These are phyloP conservation scores for Orbicella faveolata DNA, from an alignment of 64 coral and sea anemone species.

Conservation along the genomic window DNA sequence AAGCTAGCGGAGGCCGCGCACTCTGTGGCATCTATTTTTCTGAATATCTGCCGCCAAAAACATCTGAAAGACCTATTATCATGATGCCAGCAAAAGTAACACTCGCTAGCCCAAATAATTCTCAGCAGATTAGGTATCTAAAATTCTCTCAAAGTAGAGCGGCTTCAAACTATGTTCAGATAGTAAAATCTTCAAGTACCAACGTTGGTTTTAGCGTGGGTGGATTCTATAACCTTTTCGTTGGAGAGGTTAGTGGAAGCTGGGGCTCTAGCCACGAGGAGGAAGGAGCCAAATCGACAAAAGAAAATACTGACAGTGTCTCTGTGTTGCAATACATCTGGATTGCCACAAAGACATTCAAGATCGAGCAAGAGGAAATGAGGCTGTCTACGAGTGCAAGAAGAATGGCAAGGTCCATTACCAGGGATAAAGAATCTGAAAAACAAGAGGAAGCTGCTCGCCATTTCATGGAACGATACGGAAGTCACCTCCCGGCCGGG, in stretches of 20 bases:
- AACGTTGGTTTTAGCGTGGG: conserved; percentile 20
- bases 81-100: conserved; percentile 27
- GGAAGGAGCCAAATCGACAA: neutral
- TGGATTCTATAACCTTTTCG: conserved; percentile 8
- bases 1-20: conserved; percentile 34
- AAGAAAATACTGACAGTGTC: conserved; percentile 6
- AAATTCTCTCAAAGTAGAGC: conserved; percentile 31
- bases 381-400: conserved; percentile 28
- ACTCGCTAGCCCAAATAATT: neutral
- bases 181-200: conserved; percentile 36
- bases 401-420: conserved; percentile 28
- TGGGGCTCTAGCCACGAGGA: conserved; percentile 1
- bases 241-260: neutral
- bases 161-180: conserved; percentile 28
- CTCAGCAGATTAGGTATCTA: conserved; percentile 18
- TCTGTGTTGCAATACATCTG: conserved; percentile 32
- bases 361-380: conserved; percentile 20
- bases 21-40: conserved; percentile 49
- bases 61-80: conserved; percentile 24
- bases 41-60: neutral
- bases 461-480: conserved; percentile 39
- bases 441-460: conserved; percentile 34
- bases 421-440: neutral
- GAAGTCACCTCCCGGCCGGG: conserved; percentile 63
- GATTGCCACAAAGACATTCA: conserved; percentile 43